Conservation (phyloP, 2,888 invertebrate genomes). For the Lasioglossum vierecki region DNA sequence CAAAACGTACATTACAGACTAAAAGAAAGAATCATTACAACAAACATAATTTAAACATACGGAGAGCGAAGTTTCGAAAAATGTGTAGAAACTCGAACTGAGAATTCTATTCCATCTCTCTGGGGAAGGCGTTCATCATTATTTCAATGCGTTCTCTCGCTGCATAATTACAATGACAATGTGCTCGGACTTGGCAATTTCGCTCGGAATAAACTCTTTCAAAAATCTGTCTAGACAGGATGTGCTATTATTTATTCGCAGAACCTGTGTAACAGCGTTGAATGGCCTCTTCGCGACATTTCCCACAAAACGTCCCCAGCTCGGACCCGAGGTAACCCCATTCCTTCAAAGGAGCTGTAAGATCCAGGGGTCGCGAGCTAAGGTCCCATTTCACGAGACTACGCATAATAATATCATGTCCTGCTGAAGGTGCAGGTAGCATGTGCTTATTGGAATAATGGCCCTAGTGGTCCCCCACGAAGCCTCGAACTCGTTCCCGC, state of each 20-base stretch:
- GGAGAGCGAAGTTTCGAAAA: background rate
- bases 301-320: conserved; percentile 20
- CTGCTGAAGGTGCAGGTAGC: conserved; percentile 53
- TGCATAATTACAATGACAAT: background rate
- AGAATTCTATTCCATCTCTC: background rate
- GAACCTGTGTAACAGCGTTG: background rate
- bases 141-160: background rate
- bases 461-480: conserved; percentile 62
- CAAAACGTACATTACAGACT: background rate
- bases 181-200: background rate
- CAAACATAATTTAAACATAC: background rate
- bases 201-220: background rate
- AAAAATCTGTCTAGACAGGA: background rate
- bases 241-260: background rate
- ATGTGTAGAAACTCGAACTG: background rate
- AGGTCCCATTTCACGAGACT: conserved; percentile 34
- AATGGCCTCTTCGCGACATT: conserved; percentile 13
- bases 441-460: conserved; percentile 31
- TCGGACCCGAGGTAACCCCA: conserved; percentile 4
- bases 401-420: conserved; percentile 57
- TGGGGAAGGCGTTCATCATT: background rate
- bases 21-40: background rate
- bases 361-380: conserved; percentile 25
- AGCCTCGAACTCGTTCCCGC: conserved; percentile 73
- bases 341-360: conserved; percentile 25